phyloP scores from a whole-genome alignment of 2,888 invertebrate species.

The Dolichopus griseipennis region DNA sequence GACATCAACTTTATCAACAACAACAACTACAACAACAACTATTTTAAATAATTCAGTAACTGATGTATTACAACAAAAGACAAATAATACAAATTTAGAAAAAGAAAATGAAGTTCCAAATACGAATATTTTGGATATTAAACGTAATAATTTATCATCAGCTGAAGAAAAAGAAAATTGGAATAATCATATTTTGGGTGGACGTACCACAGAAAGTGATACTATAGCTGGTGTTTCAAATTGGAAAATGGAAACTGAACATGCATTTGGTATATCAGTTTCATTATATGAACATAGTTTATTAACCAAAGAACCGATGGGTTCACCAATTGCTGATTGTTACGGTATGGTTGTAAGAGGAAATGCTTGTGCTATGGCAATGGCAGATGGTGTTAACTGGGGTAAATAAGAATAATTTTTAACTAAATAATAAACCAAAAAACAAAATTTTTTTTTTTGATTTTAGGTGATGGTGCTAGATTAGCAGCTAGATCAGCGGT shows the following conservation, averaged over 20 bases:
- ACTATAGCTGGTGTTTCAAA: slow-evolving; percentile 40
- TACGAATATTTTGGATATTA: neutral
- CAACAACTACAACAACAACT: neutral
- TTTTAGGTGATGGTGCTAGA: slow-evolving; percentile 62
- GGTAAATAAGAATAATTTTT: slow-evolving; percentile 44
- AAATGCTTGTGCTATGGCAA: slow-evolving; percentile 68
- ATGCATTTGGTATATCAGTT: slow-evolving; percentile 46
- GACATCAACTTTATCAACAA: neutral
- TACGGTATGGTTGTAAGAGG: slow-evolving; percentile 64
- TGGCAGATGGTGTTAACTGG: slow-evolving; percentile 90
- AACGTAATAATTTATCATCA: slow-evolving; percentile 10
- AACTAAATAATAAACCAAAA: neutral
- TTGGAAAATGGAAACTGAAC: slow-evolving; percentile 43
- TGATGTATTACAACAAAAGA: neutral
- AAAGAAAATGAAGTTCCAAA: slow-evolving; percentile 8
- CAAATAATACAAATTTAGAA: neutral
- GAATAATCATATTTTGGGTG: slow-evolving; percentile 11
- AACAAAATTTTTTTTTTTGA: neutral
- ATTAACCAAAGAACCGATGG: slow-evolving; percentile 58
- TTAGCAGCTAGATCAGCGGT: slow-evolving; percentile 78
- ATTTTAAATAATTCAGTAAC: neutral
- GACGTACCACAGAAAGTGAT: slow-evolving; percentile 23
- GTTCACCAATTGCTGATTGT: slow-evolving; percentile 81
- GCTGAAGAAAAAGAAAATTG: slow-evolving; percentile 9
- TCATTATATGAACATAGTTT: slow-evolving; percentile 79